Percentiles rank a stretch among this genome's conserved stretches.
phyloP scores from a whole-genome alignment of 2,113 vertebrate genomes.

The Lonchura striata region DNA sequence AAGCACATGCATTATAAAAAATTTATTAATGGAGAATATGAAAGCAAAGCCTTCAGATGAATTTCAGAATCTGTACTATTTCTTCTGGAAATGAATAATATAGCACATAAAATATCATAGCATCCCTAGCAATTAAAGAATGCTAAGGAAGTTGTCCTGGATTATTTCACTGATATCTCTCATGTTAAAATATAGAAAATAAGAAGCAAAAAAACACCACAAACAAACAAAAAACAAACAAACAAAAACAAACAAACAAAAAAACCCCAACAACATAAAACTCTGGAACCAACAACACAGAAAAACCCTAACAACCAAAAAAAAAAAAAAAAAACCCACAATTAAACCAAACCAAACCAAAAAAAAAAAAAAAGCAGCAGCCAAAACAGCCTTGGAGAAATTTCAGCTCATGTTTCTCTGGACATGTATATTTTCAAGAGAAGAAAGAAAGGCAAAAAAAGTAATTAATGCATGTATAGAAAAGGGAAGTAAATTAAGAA shows the following conservation, averaged over 20 bases:
- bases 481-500: background rate
- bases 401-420: background rate
- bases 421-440: background rate
- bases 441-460: no score
- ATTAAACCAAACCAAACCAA: rapidly evolving
- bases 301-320: no score
- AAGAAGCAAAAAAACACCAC: background rate
- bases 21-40: background rate
- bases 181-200: background rate
- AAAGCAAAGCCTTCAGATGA: background rate
- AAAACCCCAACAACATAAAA: background rate
- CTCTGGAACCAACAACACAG: background rate
- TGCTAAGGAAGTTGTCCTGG: background rate
- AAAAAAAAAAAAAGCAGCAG: background rate
- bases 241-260: no score
- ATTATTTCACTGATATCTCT: background rate
- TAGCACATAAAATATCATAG: background rate
- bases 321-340: rapidly evolving
- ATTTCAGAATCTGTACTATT: background rate
- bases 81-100: background rate
- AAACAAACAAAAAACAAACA: no score
- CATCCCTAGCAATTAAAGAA: background rate
- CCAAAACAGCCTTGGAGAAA: background rate
- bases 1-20: background rate
- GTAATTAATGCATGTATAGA: background rate